Base-by-base conservation (phyloP, 92 coral and sea anemone species). In the Zoanthus sociatus region DNA sequence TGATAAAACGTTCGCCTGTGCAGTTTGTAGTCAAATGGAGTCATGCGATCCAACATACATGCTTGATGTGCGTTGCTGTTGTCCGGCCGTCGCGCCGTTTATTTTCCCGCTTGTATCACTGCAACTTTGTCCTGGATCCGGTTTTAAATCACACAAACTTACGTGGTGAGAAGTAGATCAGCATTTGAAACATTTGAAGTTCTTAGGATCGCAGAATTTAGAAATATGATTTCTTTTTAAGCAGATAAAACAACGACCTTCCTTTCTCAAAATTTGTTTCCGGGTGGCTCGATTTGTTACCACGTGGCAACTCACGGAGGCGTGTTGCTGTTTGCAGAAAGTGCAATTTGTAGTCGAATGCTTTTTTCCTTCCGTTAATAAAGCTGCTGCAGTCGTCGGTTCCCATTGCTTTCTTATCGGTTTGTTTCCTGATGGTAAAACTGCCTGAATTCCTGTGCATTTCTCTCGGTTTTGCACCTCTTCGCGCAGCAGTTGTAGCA, bases 201-300 rank as follows among this genome's bases (percentile, higher is more conserved):
- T 90, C 63, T 45, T 78, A 26, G 90, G 86, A 7, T 76, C 69
- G 77, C 95, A 94, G 73, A 84, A 85, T 78, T 50, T 74, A 17
- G 91, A 90, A 15, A 88, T 78, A 60, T 94, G 95, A 44, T 79
- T 69, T 69, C 81, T 84, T 78, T 73, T 88, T 53, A 94, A 71
- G 74, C 94, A 94, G 60, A 89, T 53, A 77, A 89, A 92, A 84
- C 89, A 89, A 7, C 94, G 89, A 1, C 94, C 87, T 78, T 92
- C 79, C 67, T 87, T 89, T 66, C 71, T 69, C 47, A 92, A 87
- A 78, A 83, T 77, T 53, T 88, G 84, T 63, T 77, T 94, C 32
- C 95, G 89, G 46, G 89, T 88, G 13, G 60, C 78, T 26, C 56
- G 76, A 72, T 87, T 84, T 18, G 92, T 93, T 26, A 93, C 84